phyloP scores from a whole-genome alignment of 2,113 vertebrate species.

The Seriola rivoliana region DNA sequence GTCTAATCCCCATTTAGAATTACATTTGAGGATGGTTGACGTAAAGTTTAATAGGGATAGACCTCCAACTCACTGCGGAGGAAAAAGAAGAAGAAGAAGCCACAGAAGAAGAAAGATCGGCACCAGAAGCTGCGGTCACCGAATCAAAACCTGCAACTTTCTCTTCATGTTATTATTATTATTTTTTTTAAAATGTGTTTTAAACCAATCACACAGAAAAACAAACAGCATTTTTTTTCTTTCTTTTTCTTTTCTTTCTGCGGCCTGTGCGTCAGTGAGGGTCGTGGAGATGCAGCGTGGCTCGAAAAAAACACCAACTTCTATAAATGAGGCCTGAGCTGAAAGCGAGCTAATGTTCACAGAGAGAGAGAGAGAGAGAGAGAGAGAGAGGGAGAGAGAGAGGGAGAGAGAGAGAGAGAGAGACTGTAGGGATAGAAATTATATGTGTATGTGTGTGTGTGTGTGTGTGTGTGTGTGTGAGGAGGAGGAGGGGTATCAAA shows the following conservation, averaged over 20 bases:
- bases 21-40: conserved; percentile 86
- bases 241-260: conserved; percentile 3
- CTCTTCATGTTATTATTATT: conserved; percentile 19
- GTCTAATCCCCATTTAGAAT: conserved; percentile 88
- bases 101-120: conserved; percentile 53
- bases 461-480: conserved; percentile 49
- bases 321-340: conserved; percentile 88
- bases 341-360: conserved; percentile 94
- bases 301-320: conserved; percentile 84
- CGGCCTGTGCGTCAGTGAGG: conserved; percentile 52
- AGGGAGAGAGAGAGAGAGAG: not conserved
- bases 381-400: not conserved
- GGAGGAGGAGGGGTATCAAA: conserved; percentile 74
- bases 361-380: conserved; percentile 78
- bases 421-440: conserved; percentile 77
- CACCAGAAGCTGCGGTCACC: conserved; percentile 55
- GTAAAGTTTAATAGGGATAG: conserved; percentile 85
- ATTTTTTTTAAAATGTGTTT: not conserved
- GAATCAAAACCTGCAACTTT: conserved; percentile 80
- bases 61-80: conserved; percentile 75
- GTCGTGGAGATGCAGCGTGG: conserved; percentile 80
- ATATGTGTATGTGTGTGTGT: conserved; percentile 41
- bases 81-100: conserved; percentile 66
- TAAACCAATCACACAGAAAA: conserved; percentile 32
- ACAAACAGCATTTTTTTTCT: conserved; percentile 62